Percentiles rank a stretch among this genome's conserved stretches.
Conservation (phyloP, 2,113 vertebrate genomes). For the Condylura cristata region DNA sequence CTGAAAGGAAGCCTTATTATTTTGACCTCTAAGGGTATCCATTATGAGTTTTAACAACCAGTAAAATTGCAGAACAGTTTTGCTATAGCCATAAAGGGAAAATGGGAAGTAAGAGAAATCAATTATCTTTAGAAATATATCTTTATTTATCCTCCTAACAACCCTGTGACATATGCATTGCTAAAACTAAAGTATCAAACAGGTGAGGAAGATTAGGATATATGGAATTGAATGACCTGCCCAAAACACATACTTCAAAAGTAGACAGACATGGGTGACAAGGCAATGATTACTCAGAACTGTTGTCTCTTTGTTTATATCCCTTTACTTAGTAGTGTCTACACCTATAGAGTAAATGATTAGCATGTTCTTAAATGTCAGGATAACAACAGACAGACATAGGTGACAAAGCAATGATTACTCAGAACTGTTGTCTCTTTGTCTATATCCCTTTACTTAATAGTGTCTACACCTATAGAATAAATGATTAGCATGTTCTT, state of each 20-base stretch:
- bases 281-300: neutral
- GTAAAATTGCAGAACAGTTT: neutral
- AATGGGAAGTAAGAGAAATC: neutral
- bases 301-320: neutral
- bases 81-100: neutral
- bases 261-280: neutral
- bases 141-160: neutral
- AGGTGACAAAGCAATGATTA: neutral
- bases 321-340: neutral
- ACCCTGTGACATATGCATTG: neutral
- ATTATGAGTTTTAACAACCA: neutral
- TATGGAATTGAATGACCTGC: neutral
- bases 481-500: neutral
- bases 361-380: neutral
- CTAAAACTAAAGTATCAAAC: neutral
- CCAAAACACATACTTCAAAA: neutral
- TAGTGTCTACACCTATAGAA: neutral
- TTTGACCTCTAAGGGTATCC: neutral
- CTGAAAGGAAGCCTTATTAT: neutral
- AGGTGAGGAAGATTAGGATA: neutral
- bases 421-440: neutral
- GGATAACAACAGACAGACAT: constrained; percentile 9
- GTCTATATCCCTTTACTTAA: neutral
- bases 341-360: neutral
- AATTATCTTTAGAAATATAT: neutral